phyloP scores from a whole-genome alignment of 92 coral and sea anemone genomes.

The Palythoa grandiflora region DNA sequence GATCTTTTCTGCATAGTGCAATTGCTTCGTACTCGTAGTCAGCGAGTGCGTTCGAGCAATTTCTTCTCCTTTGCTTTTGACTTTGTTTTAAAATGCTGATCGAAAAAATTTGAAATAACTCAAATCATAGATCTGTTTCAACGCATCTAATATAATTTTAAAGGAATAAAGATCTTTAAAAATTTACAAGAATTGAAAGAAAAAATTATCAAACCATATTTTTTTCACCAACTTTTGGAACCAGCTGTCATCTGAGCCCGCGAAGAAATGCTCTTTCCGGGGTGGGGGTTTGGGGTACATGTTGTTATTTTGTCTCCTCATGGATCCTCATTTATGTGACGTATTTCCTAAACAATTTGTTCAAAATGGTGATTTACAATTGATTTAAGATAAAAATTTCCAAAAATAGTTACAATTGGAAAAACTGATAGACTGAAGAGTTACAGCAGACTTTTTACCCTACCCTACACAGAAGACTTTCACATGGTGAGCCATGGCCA shows the following conservation, averaged over 20 bases:
- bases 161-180: background rate
- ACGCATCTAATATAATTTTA: background rate
- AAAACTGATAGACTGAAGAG: background rate
- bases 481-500: conserved; percentile 16
- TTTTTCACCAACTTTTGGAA: background rate
- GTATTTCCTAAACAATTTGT: background rate
- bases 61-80: background rate
- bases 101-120: background rate
- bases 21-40: background rate
- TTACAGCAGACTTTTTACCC: background rate
- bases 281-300: background rate
- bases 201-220: background rate
- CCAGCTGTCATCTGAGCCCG: conserved; percentile 32
- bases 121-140: background rate
- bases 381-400: background rate
- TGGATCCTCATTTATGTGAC: background rate
- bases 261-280: background rate
- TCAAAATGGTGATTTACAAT: background rate
- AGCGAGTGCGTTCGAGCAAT: background rate
- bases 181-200: background rate
- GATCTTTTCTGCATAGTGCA: background rate
- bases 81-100: background rate
- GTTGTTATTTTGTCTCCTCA: background rate
- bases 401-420: background rate
- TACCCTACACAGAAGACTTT: background rate